A percentile compares a stretch with the other conserved stretches of the same genome.
phyloP scores from a whole-genome alignment of 2,888 invertebrate genomes.

The Metallyticus violacea region DNA sequence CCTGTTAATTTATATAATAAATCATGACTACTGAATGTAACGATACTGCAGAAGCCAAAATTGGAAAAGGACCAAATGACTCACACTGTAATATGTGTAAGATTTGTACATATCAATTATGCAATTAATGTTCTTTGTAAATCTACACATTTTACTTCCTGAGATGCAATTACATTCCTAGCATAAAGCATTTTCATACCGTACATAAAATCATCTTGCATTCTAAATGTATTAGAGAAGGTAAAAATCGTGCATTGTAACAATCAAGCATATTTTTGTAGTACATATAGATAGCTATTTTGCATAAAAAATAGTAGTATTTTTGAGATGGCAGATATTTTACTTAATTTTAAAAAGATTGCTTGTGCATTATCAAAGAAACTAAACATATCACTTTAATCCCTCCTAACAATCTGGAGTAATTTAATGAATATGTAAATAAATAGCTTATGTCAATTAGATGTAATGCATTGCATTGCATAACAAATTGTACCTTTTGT shows the following conservation, averaged over 20 bases:
- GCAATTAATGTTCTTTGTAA: too few relatives aligned
- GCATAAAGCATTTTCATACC: neutral
- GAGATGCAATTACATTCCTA: neutral
- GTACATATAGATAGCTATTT: constrained; percentile 6
- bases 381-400: neutral
- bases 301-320: constrained; percentile 3
- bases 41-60: too few relatives aligned
- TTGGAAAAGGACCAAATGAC: neutral
- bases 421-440: neutral
- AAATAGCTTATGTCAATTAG: neutral
- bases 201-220: neutral
- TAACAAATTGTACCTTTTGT: neutral
- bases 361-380: neutral
- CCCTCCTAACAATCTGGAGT: neutral
- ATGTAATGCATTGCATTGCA: neutral
- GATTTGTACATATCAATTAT: too few relatives aligned
- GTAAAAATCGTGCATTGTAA: neutral
- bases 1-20: neutral
- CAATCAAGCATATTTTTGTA: constrained; percentile 3
- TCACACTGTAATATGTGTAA: neutral
- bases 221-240: neutral
- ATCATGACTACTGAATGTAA: too few relatives aligned
- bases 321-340: neutral
- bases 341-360: neutral
- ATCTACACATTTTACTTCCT: too few relatives aligned